Base-by-base conservation (phyloP, 2,113 vertebrate genomes). In the Pterophyllum scalare region DNA sequence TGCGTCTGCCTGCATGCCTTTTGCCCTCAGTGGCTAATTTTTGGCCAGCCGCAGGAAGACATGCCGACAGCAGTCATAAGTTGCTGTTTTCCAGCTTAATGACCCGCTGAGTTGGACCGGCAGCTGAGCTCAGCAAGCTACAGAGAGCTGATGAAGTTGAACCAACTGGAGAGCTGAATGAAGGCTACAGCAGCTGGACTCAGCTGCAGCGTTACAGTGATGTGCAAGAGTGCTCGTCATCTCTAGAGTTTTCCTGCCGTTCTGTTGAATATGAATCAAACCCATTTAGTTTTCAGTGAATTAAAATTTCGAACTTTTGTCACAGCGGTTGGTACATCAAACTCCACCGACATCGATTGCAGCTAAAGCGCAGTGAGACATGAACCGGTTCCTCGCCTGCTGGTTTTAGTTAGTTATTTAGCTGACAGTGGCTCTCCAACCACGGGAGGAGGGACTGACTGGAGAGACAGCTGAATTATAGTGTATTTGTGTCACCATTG, bases 81-180 rank as follows among this genome's bases (percentile, higher is more conserved):
- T 80, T 72, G 26, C 65, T 20, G 43, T 46, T 52, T 49, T 62
- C 72, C 62, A 74, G 57, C 58, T 40, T 84, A 58, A 40, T 62
- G 61, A 59, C 43, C 75, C 31, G 31, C 67, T 72, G 67, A 72
- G 3, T 75, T 22, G n/a, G 57, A 52, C 70, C 46, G 81, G 67
- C 77, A 61, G 77, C 46, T 75, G 76, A 56, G 65, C 7, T 75
- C 64, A 58, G 64, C 40, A 59, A 43, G 79, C 57, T 20, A 12
- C 79, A 46, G 74, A 54, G 79, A 64, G 22, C 60, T 20, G 60
- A 86, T 52, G 65, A 65, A 52, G 80, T 56, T 3, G 1, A 65
- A 59, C 26, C 14, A 59, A 57, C 59, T 40, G 59, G 28, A 56
- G 67, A 38, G 77, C 40, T 10, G 46, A 80, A 13, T 14, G n/a